These are phyloP conservation scores for Varroa destructor DNA, from an alignment of 1,140 invertebrate genomes.

Conservation along the genomic window DNA sequence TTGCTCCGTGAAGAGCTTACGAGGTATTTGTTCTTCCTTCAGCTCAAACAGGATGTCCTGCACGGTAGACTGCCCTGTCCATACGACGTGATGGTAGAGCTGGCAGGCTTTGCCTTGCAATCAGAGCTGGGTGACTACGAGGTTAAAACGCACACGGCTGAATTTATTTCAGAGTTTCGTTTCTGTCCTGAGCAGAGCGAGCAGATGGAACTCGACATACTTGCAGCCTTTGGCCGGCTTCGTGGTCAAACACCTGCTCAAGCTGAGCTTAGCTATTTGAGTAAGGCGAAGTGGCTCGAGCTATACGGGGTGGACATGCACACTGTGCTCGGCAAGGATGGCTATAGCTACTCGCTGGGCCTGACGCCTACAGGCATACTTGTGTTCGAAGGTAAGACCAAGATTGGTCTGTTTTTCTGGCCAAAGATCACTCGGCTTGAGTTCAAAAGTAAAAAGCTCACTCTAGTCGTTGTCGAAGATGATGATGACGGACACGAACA, in stretches of 20 bases:
- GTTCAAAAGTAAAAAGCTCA: constrained; percentile 89
- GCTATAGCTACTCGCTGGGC: constrained; percentile 88
- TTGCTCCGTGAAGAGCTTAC: constrained; percentile 82
- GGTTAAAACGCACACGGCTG: constrained; percentile 65
- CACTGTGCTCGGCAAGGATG: constrained; percentile 73
- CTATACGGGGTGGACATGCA: constrained; percentile 71
- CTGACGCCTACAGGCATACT: constrained; percentile 93
- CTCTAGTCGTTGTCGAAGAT: constrained; percentile 85
- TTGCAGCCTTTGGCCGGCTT: constrained; percentile 52
- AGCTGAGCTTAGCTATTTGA: constrained; percentile 58
- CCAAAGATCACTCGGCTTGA: constrained; percentile 88
- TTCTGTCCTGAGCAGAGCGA: constrained; percentile 84
- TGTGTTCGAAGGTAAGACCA: constrained; percentile 82
- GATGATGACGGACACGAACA: constrained; percentile 82
- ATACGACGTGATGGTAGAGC: constrained; percentile 70
- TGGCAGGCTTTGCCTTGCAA: constrained; percentile 85
- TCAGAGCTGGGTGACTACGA: constrained; percentile 97
- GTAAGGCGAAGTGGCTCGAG: constrained; percentile 66
- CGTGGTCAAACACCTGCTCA: constrained; percentile 44
- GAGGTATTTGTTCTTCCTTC: constrained; percentile 64
- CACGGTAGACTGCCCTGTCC: constrained; percentile 73
- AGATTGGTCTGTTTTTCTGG: constrained; percentile 99
- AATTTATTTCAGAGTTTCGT: constrained; percentile 91
- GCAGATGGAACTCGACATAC: constrained; percentile 71
- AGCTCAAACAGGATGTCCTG: constrained; percentile 85